Percentiles rank a stretch among this genome's conserved stretches.
Evolutionary conservation across 2,797 vertebrate species (phyloP).

Genomic region (Acipenser ruthenus): DNA sequence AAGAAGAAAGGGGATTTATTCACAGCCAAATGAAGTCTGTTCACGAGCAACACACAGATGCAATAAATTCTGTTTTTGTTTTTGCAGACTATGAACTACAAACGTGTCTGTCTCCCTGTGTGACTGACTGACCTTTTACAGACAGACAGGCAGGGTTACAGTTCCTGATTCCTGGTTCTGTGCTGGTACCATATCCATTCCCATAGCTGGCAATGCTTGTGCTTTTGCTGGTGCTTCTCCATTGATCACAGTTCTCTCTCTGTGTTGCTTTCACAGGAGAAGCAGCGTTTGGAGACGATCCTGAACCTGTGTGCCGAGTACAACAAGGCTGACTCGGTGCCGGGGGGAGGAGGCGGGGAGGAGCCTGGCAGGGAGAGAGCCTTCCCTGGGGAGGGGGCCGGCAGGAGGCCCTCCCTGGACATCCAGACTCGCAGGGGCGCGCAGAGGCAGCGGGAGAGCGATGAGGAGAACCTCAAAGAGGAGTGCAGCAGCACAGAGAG

Average conservation of each 20-base stretch:
- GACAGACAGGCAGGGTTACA: too few species aligned
- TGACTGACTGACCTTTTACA: too few species aligned
- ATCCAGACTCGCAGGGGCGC: conserved; percentile 30
- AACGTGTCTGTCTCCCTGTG: too few species aligned
- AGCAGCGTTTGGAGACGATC: conserved; percentile 92
- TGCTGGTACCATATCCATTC: too few species aligned
- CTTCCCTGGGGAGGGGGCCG: conserved; percentile 36
- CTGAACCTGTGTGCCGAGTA: conserved; percentile 91
- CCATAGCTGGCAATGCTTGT: too few species aligned
- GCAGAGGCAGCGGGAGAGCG: conserved; percentile 52
- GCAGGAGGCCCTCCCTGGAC: conserved; percentile 44
- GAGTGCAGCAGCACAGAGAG: conserved; percentile 93
- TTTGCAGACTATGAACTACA: too few species aligned
- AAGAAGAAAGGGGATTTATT: too few species aligned
- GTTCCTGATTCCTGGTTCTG: too few species aligned
- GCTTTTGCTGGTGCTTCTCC: background rate
- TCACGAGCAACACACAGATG: too few species aligned
- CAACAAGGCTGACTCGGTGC: conserved; percentile 59
- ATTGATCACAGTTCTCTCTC: conserved; percentile 9
- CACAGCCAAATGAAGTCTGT: too few species aligned
- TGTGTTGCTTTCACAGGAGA: conserved; percentile 59
- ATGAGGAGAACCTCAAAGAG: conserved; percentile 85
- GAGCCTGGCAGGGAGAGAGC: conserved; percentile 22
- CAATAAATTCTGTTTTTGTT: too few species aligned
- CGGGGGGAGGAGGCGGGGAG: conserved; percentile 37